Base-by-base conservation (phyloP, 2,113 vertebrate genomes). In the Martes martes region DNA sequence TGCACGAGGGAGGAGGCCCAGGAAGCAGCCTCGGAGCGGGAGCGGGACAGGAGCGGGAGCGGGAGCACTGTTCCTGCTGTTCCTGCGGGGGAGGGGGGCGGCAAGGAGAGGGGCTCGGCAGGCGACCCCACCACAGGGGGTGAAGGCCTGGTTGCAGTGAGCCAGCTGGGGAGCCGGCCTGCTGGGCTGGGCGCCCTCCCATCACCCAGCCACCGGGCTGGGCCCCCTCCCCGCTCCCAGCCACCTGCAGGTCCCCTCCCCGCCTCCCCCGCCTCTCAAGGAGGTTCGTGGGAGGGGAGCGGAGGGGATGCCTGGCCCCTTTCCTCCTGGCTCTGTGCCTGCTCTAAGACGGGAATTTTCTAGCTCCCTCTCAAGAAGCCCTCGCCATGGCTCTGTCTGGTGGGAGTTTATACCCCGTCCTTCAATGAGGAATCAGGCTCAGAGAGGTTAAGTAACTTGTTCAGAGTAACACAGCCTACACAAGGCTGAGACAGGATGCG, bases 21-120 rank as follows among this genome's bases (percentile, higher is more conserved):
- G 57, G 18, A 24, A 74, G 55, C 26, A 11, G 57, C 42, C 6
- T 55, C 0, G 0, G 57, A 28, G 65, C 0, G 0, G 74, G 39
- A 42, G 4, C 39, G 39, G 39, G 36, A 36, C 0, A 0, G 74
- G 39, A 42, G 4, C 39, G 39, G 39, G 39, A 42, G 39, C 39
- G 39, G 39, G 76, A 18, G 76, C 3, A 4, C 47, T 79, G 47
- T 33, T 78, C 74, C 2, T 39, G 50, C 50, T 55, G 1, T 47
- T 76, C 26, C 26, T 47, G 26, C 1, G 28, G 24, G 26, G 73
- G 4, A 1, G 28, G 24, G 26, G 73, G 4, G 24, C 1, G 21
- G 91, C n/a, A 14, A 59, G 73, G 55, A 63, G 45, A 24, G 33
- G n/a, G 76, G 59, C 76, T 13, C 26, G 18, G 18, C 6, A 4